Conservation (phyloP, 2,888 invertebrate species). For the Aricia artaxerxes region DNA sequence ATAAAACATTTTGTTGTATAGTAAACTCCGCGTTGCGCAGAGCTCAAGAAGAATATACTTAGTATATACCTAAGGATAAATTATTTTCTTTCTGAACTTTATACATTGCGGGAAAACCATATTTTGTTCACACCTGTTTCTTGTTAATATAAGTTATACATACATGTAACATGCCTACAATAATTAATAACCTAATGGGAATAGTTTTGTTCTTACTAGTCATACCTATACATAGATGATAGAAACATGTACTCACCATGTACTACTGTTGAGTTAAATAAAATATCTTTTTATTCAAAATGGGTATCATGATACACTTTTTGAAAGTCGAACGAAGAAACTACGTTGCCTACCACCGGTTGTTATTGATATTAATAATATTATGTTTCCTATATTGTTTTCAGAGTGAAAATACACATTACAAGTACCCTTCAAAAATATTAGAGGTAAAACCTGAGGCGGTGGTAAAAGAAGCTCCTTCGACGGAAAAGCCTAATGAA, state of each 20-base stretch:
- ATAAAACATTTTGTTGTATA: too few species aligned
- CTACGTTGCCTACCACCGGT: too few species aligned
- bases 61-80: too few species aligned
- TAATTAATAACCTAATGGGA: not conserved
- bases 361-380: not conserved
- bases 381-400: not conserved
- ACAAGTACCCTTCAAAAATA: not conserved
- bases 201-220: not conserved
- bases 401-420: slow-evolving; percentile 44
- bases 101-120: not conserved
- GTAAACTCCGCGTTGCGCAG: too few species aligned
- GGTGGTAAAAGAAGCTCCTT: not conserved
- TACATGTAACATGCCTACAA: not conserved
- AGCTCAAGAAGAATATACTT: too few species aligned
- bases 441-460: not conserved
- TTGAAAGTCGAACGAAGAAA: too few species aligned
- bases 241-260: not conserved
- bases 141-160: not conserved
- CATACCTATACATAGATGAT: not conserved
- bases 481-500: slow-evolving; percentile 49
- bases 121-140: not conserved
- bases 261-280: not conserved
- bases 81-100: not conserved
- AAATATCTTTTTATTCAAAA: too few species aligned
- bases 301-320: too few species aligned